phyloP scores from a whole-genome alignment of 2,888 invertebrate species.

The Rutpela maculata region DNA sequence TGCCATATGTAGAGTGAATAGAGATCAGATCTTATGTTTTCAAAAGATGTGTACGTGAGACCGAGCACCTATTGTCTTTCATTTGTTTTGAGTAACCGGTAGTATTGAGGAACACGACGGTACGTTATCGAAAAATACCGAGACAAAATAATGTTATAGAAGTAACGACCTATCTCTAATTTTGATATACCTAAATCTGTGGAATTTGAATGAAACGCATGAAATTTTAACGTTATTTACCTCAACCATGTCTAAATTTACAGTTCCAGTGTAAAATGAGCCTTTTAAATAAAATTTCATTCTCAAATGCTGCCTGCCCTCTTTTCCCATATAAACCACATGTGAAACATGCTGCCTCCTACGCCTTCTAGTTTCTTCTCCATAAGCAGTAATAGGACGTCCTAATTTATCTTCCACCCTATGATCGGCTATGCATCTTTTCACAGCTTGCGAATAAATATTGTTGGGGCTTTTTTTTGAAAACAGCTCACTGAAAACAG shows the following conservation, averaged over 20 bases:
- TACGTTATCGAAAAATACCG: too few relatives aligned
- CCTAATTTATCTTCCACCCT: conserved; percentile 90
- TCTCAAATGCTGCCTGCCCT: conserved; percentile 87
- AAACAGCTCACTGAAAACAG: conserved; percentile 90
- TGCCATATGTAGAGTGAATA: too few relatives aligned
- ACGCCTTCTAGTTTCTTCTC: conserved; percentile 90
- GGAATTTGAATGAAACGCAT: too few relatives aligned
- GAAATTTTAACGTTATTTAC: conserved; percentile 72
- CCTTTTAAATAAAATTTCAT: conserved; percentile 96
- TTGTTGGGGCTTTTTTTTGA: conserved; percentile 91
- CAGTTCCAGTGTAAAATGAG: conserved; percentile 86
- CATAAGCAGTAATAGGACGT: conserved; percentile 91
- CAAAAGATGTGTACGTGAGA: too few relatives aligned
- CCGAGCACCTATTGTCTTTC: too few relatives aligned
- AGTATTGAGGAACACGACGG: too few relatives aligned
- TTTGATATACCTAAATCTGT: too few relatives aligned
- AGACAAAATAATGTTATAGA: too few relatives aligned
- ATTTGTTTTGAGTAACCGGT: too few relatives aligned
- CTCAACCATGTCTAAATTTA: conserved; percentile 90
- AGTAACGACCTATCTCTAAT: too few relatives aligned
- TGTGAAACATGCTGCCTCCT: conserved; percentile 86
- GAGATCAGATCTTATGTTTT: too few relatives aligned
- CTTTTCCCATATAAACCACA: conserved; percentile 80
- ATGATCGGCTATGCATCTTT: conserved; percentile 84
- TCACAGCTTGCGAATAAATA: conserved; percentile 87